Conservation (phyloP, 2,888 invertebrate species). For the Cacoxenus indagator region DNA sequence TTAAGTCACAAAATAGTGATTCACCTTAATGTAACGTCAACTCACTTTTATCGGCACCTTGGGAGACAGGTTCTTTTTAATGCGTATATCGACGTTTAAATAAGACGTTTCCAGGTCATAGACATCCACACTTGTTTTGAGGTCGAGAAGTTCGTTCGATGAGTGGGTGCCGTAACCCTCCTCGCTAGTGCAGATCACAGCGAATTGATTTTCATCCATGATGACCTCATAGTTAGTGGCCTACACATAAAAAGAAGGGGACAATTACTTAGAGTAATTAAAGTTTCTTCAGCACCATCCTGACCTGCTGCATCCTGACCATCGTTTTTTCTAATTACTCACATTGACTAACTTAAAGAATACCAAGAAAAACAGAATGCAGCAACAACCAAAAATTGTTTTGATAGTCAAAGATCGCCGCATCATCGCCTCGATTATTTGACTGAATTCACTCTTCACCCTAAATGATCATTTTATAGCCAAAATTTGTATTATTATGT, state of each 20-base stretch:
- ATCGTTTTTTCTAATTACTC: no score
- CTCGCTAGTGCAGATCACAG: conserved; percentile 20
- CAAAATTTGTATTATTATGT: not conserved
- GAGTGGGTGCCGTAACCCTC: conserved; percentile 31
- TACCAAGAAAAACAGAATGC: not conserved
- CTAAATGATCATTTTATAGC: not conserved
- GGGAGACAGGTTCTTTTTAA: conserved; percentile 28
- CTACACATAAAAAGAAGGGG: conserved; percentile 19
- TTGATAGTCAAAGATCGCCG: not conserved
- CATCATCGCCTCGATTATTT: not conserved
- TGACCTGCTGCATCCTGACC: not conserved
- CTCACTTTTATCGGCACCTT: conserved; percentile 23
- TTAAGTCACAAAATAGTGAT: not conserved
- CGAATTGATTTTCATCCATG: conserved; percentile 34
- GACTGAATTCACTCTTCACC: not conserved
- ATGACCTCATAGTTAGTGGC: conserved; percentile 33
- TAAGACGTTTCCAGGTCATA: conserved; percentile 36
- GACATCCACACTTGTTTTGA: conserved; percentile 10
- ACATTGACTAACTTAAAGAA: not conserved
- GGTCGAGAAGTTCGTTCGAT: conserved; percentile 29
- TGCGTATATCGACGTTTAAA: conserved; percentile 32
- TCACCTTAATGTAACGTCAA: not conserved
- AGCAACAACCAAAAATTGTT: not conserved
- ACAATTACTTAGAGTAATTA: not conserved
- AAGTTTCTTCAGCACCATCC: not conserved